Percentiles rank a stretch among this genome's conserved stretches.
Conservation (phyloP, 2,113 vertebrate genomes). For the Arenaria interpres region DNA sequence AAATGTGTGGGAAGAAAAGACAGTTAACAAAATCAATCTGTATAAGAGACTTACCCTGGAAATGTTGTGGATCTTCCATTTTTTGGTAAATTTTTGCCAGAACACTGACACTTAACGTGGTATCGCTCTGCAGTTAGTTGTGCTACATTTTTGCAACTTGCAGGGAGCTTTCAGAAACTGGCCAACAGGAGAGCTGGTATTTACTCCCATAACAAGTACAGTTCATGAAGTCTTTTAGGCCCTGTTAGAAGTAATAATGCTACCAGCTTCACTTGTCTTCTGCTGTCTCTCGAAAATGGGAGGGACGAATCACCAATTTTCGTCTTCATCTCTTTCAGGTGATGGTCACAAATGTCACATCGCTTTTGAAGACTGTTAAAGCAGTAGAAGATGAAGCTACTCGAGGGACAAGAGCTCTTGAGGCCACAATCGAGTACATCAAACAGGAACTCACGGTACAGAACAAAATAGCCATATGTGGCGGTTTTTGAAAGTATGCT, state of each 20-base stretch:
- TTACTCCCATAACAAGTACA: background rate
- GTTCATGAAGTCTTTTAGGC: background rate
- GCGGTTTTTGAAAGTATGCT: background rate
- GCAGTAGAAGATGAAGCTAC: conserved; percentile 98
- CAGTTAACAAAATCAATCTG: background rate
- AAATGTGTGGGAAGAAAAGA: background rate
- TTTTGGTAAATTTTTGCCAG: background rate
- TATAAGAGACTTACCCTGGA: background rate
- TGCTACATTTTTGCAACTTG: background rate
- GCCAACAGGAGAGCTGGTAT: background rate
- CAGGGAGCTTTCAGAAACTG: background rate
- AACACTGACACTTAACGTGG: background rate
- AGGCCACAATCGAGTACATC: conserved; percentile 97
- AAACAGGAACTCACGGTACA: conserved; percentile 96
- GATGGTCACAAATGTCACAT: conserved; percentile 99
- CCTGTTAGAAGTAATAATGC: background rate
- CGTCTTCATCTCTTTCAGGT: conserved; percentile 76
- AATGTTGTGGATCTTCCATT: background rate
- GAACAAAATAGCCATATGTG: fast-evolving
- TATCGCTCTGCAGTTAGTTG: background rate
- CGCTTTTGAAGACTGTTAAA: conserved; percentile 98
- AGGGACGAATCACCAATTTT: background rate
- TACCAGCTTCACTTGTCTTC: background rate
- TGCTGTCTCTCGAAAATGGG: background rate
- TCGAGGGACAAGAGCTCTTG: conserved; percentile 93